Evolutionary conservation across 2,888 invertebrate species (phyloP), one percentile per base, ranked within the genome.

Genomic region (Drosophila recens): DNA sequence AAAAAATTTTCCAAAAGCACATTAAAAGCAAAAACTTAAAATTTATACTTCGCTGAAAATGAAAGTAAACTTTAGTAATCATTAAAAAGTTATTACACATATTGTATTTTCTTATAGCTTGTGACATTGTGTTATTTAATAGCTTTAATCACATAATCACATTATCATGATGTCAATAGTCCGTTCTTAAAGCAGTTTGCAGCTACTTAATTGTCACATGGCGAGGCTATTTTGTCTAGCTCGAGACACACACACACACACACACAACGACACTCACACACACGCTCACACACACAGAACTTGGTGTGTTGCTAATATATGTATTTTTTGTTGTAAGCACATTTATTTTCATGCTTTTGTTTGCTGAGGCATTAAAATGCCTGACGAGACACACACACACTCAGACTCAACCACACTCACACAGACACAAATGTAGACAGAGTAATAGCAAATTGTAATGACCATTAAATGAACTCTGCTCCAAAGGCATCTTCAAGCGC

Each of bases 381-480:
- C 45, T 13, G 42, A 23, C 20, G 30, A 52, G 30, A 57, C 20
- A 30, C 27, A 51, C 30, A 40, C 27, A 51, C 20, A 20, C 8
- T 30, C 15, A 43, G 30, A 49, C 11, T 49, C 27, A 54, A 5
- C 0, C 27, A 6, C 27, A 27, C 5, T 5, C 27, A 27, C 27
- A 27, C 5, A 27, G 5, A 51, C 15, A 20, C 9, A 27, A 9
- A n/a, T 11, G 27, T 27, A 48, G n/a, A 48, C 9, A 34, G 40
- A 42, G 34, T 43, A 38, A 30, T 48, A 17, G 61, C 51, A 56
- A 71, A 72, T 53, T 72, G 74, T 78, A 78, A 79, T 79, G 82
- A 75, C 64, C 79, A 79, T 75, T 70, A 72, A 80, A 82, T 75
- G 82, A 82, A 79, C 80, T 80, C 53, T 49, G 48, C 64, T 66